phyloP scores from a whole-genome alignment of 1,140 invertebrate species.

The Adoxophyes honmai region DNA sequence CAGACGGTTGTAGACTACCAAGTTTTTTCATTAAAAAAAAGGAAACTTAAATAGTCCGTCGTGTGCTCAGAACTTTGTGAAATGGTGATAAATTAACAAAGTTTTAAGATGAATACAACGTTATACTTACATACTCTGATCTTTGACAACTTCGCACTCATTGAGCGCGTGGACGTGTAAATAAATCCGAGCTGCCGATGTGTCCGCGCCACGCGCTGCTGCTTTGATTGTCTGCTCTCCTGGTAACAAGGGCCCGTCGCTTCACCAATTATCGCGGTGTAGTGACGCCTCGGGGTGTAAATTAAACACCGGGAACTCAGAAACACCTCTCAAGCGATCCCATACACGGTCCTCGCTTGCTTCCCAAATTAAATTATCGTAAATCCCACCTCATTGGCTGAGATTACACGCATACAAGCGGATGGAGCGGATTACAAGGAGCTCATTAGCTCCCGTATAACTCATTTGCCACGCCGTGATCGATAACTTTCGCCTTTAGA shows the following conservation, averaged over 20 bases:
- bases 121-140: too few species aligned
- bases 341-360: conserved; percentile 18
- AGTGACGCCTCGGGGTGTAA: conserved; percentile 23
- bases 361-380: conserved; percentile 33
- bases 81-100: too few species aligned
- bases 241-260: background rate
- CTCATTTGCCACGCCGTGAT: background rate
- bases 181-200: too few species aligned
- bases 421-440: background rate
- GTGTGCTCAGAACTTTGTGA: too few species aligned
- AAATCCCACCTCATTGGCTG: conserved; percentile 27
- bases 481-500: background rate
- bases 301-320: conserved; percentile 28
- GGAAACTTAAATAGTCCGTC: too few species aligned
- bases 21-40: too few species aligned
- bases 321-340: background rate
- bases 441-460: background rate
- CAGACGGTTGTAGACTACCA: too few species aligned
- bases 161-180: too few species aligned
- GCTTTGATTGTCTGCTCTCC: background rate
- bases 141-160: too few species aligned
- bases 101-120: too few species aligned
- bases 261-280: conserved; percentile 16
- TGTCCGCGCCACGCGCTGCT: too few species aligned
- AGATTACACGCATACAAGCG: background rate